A percentile compares a stretch with the other conserved stretches of the same genome.
These are phyloP conservation scores for Equus przewalskii DNA, from an alignment of 2,113 vertebrate genomes.

Conservation along the genomic window DNA sequence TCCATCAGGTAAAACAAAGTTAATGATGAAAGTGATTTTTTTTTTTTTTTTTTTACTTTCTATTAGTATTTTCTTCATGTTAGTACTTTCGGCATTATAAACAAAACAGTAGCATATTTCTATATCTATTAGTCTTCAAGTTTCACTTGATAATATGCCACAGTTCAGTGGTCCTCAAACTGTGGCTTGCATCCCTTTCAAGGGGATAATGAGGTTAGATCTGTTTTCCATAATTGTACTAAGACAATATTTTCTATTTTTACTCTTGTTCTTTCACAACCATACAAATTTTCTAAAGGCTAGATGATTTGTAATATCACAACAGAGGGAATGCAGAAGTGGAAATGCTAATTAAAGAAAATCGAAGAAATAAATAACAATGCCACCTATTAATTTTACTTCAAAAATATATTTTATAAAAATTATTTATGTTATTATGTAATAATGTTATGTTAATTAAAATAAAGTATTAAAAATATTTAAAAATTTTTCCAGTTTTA, in stretches of 20 bases:
- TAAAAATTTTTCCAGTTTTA: not conserved
- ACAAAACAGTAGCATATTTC: not conserved
- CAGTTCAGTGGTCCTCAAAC: not conserved
- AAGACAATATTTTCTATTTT: not conserved
- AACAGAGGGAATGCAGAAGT: not conserved
- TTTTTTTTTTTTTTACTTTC: not conserved
- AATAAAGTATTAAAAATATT: not conserved
- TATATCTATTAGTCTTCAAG: not conserved
- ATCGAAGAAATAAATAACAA: not conserved
- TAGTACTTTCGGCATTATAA: not conserved
- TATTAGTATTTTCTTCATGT: not conserved
- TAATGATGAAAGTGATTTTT: not conserved
- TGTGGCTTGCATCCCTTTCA: not conserved
- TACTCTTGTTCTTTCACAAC: not conserved
- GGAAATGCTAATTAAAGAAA: conserved; percentile 14
- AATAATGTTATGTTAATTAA: not conserved
- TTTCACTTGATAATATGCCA: not conserved
- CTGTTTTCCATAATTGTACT: not conserved
- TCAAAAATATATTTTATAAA: not conserved
- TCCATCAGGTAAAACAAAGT: not conserved
- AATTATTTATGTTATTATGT: not conserved
- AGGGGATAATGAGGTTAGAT: not conserved
- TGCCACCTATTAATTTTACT: not conserved
- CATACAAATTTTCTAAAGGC: not conserved
- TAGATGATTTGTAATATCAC: not conserved